These are phyloP conservation scores for Carettochelys insculpta DNA, from an alignment of 2,113 vertebrate genomes.

Conservation along the genomic window DNA sequence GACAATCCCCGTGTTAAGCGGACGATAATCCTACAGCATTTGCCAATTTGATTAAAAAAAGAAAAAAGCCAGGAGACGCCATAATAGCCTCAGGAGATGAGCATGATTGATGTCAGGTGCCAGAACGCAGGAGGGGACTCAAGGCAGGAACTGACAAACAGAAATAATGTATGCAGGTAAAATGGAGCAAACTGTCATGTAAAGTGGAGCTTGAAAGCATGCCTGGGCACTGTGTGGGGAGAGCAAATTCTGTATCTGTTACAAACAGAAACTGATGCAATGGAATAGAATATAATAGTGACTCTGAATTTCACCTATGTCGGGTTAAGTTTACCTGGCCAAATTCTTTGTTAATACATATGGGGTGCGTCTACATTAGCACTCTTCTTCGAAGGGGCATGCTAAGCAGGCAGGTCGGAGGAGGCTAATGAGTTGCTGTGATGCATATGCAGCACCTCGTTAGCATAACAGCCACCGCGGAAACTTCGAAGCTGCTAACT, in stretches of 20 bases:
- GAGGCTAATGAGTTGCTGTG: no score
- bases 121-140: neutral
- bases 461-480: no score
- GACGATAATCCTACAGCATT: neutral
- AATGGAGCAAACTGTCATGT: neutral
- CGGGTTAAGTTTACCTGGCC: neutral
- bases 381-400: no score
- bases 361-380: no score
- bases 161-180: neutral
- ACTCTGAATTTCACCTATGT: neutral
- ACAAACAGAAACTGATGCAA: neutral
- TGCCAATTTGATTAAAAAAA: neutral
- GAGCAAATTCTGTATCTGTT: neutral
- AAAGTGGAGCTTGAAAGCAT: neutral
- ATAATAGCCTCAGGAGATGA: neutral
- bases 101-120: neutral
- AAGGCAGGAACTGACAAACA: neutral
- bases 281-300: neutral
- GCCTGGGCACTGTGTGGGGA: neutral
- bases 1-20: neutral
- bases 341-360: neutral
- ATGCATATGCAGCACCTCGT: no score
- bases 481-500: no score
- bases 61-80: neutral
- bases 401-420: no score